Conservation (phyloP, 2,113 vertebrate genomes). For the Butorides virescens region DNA sequence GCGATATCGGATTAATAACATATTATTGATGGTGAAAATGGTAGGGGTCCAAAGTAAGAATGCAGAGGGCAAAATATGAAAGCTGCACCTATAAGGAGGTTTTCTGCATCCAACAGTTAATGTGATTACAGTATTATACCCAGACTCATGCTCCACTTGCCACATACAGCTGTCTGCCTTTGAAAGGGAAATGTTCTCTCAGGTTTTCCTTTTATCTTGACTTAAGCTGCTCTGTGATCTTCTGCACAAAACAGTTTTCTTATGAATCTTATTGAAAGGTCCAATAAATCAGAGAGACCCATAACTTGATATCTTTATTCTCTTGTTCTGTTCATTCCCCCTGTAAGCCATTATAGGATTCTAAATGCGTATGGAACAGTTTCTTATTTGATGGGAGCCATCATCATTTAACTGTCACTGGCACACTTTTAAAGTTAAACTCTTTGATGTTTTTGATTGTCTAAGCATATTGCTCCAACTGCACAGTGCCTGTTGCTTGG, state of each 20-base stretch:
- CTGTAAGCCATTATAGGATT: neutral
- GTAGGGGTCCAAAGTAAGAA: neutral
- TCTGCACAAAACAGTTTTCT: constrained; percentile 7
- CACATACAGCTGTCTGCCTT: neutral
- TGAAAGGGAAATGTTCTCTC: constrained; percentile 10
- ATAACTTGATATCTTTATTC: neutral
- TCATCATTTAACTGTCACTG: neutral
- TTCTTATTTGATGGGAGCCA: neutral
- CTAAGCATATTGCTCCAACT: neutral
- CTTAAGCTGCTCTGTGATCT: constrained; percentile 22
- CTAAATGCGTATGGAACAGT: neutral
- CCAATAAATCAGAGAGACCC: neutral
- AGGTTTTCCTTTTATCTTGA: neutral
- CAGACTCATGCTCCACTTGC: neutral
- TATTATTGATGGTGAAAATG: neutral
- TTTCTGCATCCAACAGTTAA: neutral
- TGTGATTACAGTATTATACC: neutral
- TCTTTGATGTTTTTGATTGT: constrained; percentile 1
- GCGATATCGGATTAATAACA: neutral
- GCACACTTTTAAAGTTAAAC: neutral
- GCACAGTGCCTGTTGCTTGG: neutral
- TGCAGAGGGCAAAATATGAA: neutral
- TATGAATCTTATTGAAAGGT: neutral
- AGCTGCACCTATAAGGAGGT: neutral
- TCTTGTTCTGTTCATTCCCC: neutral